Base-by-base conservation (phyloP, 2,888 invertebrate species). In the Erebia aethiops region DNA sequence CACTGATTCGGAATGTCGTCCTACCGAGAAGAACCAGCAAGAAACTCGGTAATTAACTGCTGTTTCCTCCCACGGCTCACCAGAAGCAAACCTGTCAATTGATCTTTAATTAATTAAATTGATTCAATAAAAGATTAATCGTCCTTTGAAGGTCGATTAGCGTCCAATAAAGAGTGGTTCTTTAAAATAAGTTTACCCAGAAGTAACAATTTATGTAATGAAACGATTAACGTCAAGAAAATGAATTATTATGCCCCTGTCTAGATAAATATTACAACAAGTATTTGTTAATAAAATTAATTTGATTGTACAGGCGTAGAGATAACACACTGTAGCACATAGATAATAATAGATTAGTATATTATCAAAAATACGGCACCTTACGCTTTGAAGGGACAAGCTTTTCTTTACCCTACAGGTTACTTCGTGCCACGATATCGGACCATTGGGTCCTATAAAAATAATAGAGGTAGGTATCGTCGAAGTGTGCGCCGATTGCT, bases 241-340 rank as follows among this genome's bases (percentile, higher is more conserved):
- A 62, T 62, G 21, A 62, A 49, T 49, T 21, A 62, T 49, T 46
- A 11, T 61, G 5, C 5, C 10, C 35, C 35, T 35, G 1, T 13
- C 0, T 62, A 21, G 21, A 49, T 49, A 49, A 62, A 62, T 49
- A 49, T 54, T 46, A 57, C 21, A 46, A 57, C 57, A 61, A 56
- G 63, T 70, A 65, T 57, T 71, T 26, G 57, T 10, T 54, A 16
- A 52, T 54, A 54, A 62, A 71, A 68, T 71, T 62, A 26, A 57
- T 65, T 54, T 21, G 57, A 56, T 58, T 41, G 56, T 68, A 62
- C 51, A 62, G 54, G 56, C 68, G 61, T 65, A n/a, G 62, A 65
- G 73, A 68, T 73, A 72, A 61, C 67, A 57, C 18, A 41, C 13
- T 21, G 21, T 49, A 18, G 46, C 7, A 14, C 46, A 13, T 71